These are phyloP conservation scores for Drosophila jambulina DNA, from an alignment of 1,140 invertebrate genomes.

Conservation along the genomic window DNA sequence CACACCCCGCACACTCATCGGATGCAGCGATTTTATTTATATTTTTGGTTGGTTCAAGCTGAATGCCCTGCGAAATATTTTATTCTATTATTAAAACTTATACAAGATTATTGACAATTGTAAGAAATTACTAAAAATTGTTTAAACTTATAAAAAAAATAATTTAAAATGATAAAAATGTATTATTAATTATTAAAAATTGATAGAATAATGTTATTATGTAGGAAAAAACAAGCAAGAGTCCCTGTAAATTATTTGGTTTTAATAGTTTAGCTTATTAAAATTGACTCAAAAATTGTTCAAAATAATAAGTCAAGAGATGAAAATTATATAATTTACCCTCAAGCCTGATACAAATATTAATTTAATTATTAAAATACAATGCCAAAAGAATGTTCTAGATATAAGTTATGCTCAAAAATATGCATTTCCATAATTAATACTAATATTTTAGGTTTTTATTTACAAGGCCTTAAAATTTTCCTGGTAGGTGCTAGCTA, in stretches of 20 bases:
- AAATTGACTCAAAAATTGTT: too few relatives aligned
- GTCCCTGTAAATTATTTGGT: background rate
- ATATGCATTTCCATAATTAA: too few relatives aligned
- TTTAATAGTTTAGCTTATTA: background rate
- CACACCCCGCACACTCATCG: slow-evolving; percentile 25
- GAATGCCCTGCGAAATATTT: background rate
- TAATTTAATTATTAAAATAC: too few relatives aligned
- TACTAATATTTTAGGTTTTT: too few relatives aligned
- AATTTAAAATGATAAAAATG: too few relatives aligned
- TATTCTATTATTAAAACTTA: too few relatives aligned
- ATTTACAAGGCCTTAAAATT: too few relatives aligned
- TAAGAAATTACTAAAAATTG: too few relatives aligned
- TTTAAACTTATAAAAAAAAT: too few relatives aligned
- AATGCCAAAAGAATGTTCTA: background rate
- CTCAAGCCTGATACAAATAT: background rate
- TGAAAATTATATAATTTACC: too few relatives aligned
- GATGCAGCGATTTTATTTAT: slow-evolving; percentile 66
- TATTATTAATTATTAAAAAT: background rate
- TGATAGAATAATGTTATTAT: background rate
- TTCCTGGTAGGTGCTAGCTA: background rate
- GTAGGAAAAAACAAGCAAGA: background rate
- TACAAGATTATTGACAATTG: too few relatives aligned
- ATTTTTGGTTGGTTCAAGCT: slow-evolving; percentile 10
- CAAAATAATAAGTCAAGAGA: background rate
- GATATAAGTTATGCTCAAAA: too few relatives aligned